These are phyloP conservation scores for Epinephelus malabaricus DNA, from an alignment of 2,797 vertebrate genomes.

Conservation along the genomic window DNA sequence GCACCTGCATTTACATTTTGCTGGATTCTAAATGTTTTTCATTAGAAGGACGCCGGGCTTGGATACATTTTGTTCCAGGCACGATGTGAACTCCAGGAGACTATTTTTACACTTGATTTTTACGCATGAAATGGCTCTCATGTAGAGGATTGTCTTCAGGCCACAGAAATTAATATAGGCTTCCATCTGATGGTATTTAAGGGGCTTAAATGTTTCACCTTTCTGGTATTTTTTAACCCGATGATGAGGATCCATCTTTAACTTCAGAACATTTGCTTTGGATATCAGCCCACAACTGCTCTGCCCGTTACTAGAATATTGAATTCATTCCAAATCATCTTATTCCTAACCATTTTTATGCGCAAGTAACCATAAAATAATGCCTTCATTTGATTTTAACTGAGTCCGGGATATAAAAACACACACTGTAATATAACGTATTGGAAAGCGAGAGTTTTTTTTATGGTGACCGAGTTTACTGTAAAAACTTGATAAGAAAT, in stretches of 20 bases:
- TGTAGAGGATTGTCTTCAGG: neutral
- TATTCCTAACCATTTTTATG: neutral
- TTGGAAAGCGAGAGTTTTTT: conserved; percentile 63
- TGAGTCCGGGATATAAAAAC: conserved; percentile 21
- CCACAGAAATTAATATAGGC: too few relatives aligned
- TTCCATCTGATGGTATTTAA: neutral
- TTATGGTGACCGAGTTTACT: conserved; percentile 65
- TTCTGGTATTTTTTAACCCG: neutral
- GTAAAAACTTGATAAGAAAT: conserved; percentile 77
- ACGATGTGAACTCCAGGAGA: neutral
- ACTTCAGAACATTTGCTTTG: neutral
- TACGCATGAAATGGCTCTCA: neutral
- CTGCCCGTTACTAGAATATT: neutral
- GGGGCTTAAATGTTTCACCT: neutral
- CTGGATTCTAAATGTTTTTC: neutral
- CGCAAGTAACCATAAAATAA: neutral
- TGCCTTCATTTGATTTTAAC: neutral
- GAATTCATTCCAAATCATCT: neutral
- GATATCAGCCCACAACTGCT: neutral
- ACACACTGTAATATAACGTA: conserved; percentile 46
- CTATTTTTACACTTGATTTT: neutral
- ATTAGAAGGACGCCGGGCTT: neutral
- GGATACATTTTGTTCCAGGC: neutral
- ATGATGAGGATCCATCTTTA: neutral
- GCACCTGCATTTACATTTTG: conserved; percentile 48